Percentiles rank a stretch among this genome's conserved stretches.
Conservation (phyloP, 2,888 invertebrate species). For the Xanthia icteritia region DNA sequence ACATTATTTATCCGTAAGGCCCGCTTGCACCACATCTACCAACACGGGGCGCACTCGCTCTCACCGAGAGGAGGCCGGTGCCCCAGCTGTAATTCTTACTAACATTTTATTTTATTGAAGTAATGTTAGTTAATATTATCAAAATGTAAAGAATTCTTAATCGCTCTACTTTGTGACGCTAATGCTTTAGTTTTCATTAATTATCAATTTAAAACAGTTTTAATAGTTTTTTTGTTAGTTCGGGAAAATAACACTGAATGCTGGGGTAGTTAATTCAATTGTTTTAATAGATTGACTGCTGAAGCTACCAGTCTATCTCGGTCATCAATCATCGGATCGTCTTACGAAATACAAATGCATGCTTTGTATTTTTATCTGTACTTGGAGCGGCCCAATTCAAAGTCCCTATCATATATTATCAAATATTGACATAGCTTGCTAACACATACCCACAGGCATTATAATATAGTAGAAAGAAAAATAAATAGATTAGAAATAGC, state of each 20-base stretch:
- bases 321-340: neutral
- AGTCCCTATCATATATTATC: neutral
- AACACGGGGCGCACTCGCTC: too few relatives aligned
- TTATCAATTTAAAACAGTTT: too few relatives aligned
- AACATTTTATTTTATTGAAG: neutral
- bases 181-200: neutral
- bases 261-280: neutral
- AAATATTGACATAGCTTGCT: conserved; percentile 33
- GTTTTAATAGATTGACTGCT: neutral
- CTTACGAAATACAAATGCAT: conserved; percentile 17
- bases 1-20: neutral
- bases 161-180: neutral
- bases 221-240: too few relatives aligned
- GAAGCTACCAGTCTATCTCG: neutral
- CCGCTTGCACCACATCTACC: too few relatives aligned
- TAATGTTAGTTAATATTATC: neutral
- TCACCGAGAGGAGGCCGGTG: too few relatives aligned
- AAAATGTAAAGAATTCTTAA: neutral
- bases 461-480: conserved; percentile 12
- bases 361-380: conserved; percentile 19
- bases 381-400: conserved; percentile 40
- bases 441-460: conserved; percentile 16
- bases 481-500: conserved; percentile 9
- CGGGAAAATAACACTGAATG: too few relatives aligned
- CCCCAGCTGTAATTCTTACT: neutral